phyloP scores from a whole-genome alignment of 2,888 invertebrate genomes.

The Polymixis lichenea region DNA sequence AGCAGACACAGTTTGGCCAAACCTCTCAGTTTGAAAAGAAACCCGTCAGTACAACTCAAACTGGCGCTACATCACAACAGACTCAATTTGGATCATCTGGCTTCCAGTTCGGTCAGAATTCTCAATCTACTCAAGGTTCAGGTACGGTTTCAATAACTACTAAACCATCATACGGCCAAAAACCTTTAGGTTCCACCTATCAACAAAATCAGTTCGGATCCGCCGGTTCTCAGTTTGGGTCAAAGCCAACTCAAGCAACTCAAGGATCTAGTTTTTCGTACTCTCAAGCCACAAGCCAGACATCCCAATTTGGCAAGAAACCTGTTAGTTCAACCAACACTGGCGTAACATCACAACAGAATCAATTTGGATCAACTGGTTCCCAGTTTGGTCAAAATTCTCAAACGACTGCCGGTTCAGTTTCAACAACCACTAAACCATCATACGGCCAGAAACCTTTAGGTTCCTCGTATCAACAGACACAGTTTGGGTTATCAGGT shows the following conservation, averaged over 20 bases:
- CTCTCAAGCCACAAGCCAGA: constrained; percentile 16
- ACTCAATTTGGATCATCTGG: background rate
- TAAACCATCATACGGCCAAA: background rate
- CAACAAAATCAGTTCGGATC: constrained; percentile 15
- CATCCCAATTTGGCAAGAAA: constrained; percentile 32
- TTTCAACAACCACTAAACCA: background rate
- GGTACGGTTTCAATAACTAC: background rate
- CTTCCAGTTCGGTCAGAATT: constrained; percentile 11
- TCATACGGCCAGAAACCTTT: constrained; percentile 1
- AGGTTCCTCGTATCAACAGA: constrained; percentile 25
- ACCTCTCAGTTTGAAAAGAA: constrained; percentile 35
- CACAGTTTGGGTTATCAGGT: background rate
- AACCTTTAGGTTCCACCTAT: constrained; percentile 20
- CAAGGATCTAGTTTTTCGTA: constrained; percentile 35
- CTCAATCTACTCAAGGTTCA: background rate
- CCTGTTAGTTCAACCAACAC: constrained; percentile 24
- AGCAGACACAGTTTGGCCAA: constrained; percentile 29
- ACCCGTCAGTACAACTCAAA: constrained; percentile 18
- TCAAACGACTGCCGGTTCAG: background rate
- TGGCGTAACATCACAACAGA: constrained; percentile 38
- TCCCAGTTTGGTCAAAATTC: constrained; percentile 17
- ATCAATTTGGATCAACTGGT: constrained; percentile 8
- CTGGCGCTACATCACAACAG: constrained; percentile 37
- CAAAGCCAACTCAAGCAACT: constrained; percentile 16
- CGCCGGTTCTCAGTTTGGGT: constrained; percentile 13